Evolutionary conservation across 2,888 invertebrate genomes (phyloP).

Genomic region (Pheosia gnoma): DNA sequence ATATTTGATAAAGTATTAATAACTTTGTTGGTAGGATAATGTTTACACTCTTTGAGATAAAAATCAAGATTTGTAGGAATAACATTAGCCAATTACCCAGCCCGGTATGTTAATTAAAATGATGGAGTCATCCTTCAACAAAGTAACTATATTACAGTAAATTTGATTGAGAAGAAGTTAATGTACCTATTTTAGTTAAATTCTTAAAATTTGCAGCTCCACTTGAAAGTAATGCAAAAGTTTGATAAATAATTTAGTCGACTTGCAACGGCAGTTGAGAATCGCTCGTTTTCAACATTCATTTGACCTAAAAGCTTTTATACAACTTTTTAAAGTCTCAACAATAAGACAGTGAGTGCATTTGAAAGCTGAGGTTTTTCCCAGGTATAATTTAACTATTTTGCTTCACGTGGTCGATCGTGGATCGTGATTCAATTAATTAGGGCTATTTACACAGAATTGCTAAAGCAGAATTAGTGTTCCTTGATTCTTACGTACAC

Average conservation of each 20-base stretch:
- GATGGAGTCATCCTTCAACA: too few species aligned
- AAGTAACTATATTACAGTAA: too few species aligned
- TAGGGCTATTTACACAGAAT: neutral
- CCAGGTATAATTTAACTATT: constrained; percentile 15
- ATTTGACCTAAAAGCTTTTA: constrained; percentile 33
- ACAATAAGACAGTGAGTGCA: constrained; percentile 26
- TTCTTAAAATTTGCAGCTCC: constrained; percentile 11
- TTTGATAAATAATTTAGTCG: constrained; percentile 30
- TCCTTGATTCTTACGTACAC: constrained; percentile 23
- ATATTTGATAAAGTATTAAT: too few species aligned
- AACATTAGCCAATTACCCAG: too few species aligned
- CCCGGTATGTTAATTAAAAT: too few species aligned
- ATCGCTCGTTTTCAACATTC: constrained; percentile 25
- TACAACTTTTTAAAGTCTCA: constrained; percentile 32
- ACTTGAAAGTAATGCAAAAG: constrained; percentile 21
- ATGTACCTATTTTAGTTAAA: constrained; percentile 15
- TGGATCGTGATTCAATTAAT: constrained; percentile 1
- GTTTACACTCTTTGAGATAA: too few species aligned
- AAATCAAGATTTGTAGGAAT: too few species aligned
- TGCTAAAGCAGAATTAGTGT: neutral
- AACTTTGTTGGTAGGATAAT: too few species aligned
- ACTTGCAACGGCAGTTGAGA: constrained; percentile 21
- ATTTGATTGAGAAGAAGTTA: constrained; percentile 16
- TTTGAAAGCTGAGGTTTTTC: constrained; percentile 28
- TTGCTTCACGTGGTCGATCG: neutral